Evolutionary conservation across 2,113 vertebrate genomes (phyloP).

Genomic region (Carassius gibelio): DNA sequence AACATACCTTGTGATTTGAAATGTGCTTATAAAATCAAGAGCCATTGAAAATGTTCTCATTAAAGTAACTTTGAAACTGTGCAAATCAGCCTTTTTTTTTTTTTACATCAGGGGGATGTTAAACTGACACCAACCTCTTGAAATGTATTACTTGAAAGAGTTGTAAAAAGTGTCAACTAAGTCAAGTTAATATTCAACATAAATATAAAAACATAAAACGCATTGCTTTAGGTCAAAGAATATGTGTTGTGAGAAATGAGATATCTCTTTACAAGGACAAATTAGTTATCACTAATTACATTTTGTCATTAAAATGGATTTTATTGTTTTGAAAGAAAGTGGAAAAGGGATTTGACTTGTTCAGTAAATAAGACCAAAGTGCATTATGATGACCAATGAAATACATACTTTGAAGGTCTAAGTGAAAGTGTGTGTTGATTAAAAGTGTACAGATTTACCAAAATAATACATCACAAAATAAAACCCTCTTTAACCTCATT

Average conservation of each 20-base stretch:
- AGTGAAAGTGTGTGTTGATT: neutral
- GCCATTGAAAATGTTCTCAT: neutral
- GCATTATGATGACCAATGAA: neutral
- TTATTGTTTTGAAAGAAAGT: neutral
- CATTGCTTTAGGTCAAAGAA: neutral
- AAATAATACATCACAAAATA: neutral
- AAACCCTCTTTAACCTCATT: neutral
- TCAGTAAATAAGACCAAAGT: neutral
- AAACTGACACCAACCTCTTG: neutral
- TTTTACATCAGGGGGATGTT: too few relatives aligned
- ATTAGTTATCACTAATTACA: neutral
- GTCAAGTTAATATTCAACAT: neutral
- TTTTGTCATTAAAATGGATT: neutral
- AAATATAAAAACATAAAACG: neutral
- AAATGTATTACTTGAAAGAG: neutral
- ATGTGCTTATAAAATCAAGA: too few relatives aligned
- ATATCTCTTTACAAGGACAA: neutral
- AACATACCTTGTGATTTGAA: too few relatives aligned
- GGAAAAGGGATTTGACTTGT: neutral
- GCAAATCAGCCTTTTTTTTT: too few relatives aligned
- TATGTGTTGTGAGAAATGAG: neutral
- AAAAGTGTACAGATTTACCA: neutral
- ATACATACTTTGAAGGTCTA: neutral
- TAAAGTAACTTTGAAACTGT: neutral
- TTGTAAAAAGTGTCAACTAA: neutral